Conservation (phyloP, 1,140 invertebrate species). For the Drosophila sp. region DNA sequence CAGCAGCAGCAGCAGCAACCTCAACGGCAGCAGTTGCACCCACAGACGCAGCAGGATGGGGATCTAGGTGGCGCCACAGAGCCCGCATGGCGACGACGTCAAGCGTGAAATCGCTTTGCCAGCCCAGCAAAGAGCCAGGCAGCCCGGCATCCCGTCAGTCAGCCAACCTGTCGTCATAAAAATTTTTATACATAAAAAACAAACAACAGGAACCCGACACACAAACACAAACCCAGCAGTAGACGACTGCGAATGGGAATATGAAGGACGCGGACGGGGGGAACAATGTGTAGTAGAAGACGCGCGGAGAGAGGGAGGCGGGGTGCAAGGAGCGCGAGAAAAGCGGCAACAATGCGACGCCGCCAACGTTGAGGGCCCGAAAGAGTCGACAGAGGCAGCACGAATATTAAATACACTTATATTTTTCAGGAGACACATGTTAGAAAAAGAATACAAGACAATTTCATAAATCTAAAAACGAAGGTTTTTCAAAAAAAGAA, state of each 20-base stretch:
- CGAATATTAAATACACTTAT: constrained; percentile 24
- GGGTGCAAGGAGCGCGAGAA: background rate
- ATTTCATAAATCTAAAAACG: too few relatives aligned
- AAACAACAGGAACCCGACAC: constrained; percentile 37
- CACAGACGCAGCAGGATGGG: constrained; percentile 26
- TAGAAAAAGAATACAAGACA: too few relatives aligned
- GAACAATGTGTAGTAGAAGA: constrained; percentile 8
- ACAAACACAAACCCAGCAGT: constrained; percentile 27
- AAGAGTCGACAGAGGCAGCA: background rate
- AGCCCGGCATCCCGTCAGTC: constrained; percentile 30
- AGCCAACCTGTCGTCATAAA: constrained; percentile 81
- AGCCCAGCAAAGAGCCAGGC: constrained; percentile 45
- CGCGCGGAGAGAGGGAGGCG: too few relatives aligned
- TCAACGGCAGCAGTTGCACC: background rate
- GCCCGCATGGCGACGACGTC: constrained; percentile 52
- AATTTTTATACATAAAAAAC: constrained; percentile 65
- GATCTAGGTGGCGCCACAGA: constrained; percentile 66
- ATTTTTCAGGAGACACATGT: too few relatives aligned
- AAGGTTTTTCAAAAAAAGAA: too few relatives aligned
- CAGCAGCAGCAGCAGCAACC: background rate
- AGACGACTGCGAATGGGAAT: constrained; percentile 3
- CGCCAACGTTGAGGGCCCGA: constrained; percentile 28
- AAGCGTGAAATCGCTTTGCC: constrained; percentile 79
- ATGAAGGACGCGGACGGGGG: background rate
- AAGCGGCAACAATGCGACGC: constrained; percentile 52